Evolutionary conservation across 2,888 invertebrate genomes (phyloP), one percentile per base, ranked within the genome.

Genomic region (Axea sp.): DNA sequence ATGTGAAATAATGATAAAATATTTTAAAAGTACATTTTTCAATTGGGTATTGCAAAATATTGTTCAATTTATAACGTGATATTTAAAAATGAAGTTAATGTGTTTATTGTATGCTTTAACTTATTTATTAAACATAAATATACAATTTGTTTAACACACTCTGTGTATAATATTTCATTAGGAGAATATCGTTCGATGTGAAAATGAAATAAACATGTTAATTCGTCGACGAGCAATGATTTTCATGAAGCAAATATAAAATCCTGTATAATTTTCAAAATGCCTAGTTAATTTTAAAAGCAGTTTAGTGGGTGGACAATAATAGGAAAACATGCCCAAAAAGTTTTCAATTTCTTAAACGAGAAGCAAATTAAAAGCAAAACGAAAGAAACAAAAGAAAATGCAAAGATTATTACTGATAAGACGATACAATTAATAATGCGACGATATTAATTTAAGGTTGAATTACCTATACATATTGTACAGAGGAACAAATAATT

Each of bases 251-350:
- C 12, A 51, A 45, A 15, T 12, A 22, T 4, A 47, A 17, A 17
- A 24, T 49, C 24, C 11, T 55, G 7, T 59, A 35, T 49, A 5
- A 51, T 57, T 53, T 45, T 12, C 6, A 39, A 35, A 35, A 28
- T 8, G n/a, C 12, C 33, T 45, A 15, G 35, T 31, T 55, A 17
- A 45, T 30, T 15, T 43, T 31, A 17, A 51, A 31, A 49, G 33
- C 59, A 68, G 67, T 75, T 60, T 62, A 75, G 67, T 72, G 67
- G 62, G 47, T 75, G 71, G 75, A 75, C 75, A 75, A 75, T 75
- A 75, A 75, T 60, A 45, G 41, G 45, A 35, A 51, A 72, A 15
- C 35, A 49, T 45, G 47, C 67, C 67, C 71, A 19, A 62, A 15
- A 26, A 67, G 37, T 53, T 67, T 30, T 68, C 55, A 57, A 30